phyloP scores from a whole-genome alignment of 2,888 invertebrate species.

The Dyspetes luteomarginatus region DNA sequence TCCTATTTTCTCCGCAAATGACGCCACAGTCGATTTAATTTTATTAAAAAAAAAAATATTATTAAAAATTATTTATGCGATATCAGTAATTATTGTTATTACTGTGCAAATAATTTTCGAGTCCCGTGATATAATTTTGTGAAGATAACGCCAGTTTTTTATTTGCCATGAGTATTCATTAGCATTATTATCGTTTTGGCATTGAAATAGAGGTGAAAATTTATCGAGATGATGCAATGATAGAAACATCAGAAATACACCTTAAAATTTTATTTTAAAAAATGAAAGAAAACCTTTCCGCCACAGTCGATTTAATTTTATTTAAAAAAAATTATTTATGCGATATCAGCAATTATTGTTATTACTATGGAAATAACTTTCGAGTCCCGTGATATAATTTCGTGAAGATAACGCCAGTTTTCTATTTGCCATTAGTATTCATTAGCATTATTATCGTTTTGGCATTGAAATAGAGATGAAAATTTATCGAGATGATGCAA shows the following conservation, averaged over 20 bases:
- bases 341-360: neutral
- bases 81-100: neutral
- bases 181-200: constrained; percentile 7
- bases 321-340: neutral
- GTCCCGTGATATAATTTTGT: constrained; percentile 18
- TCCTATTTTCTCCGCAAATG: too few relatives aligned
- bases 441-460: constrained; percentile 1
- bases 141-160: neutral
- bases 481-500: constrained; percentile 23
- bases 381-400: constrained; percentile 7
- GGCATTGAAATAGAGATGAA: constrained; percentile 38
- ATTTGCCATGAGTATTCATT: constrained; percentile 24
- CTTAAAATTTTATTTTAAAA: constrained; percentile 34
- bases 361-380: neutral
- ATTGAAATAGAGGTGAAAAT: constrained; percentile 41
- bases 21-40: too few relatives aligned
- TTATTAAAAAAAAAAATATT: neutral
- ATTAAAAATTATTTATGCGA: neutral
- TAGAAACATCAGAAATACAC: neutral
- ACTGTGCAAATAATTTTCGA: neutral
- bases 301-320: too few relatives aligned
- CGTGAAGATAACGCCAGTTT: constrained; percentile 3
- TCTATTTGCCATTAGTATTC: constrained; percentile 19
- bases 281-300: too few relatives aligned
- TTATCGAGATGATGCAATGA: constrained; percentile 6